Percentiles rank a stretch among this genome's conserved stretches.
These are phyloP conservation scores for Antheraea pernyi DNA, from an alignment of 1,140 invertebrate genomes.

Conservation along the genomic window DNA sequence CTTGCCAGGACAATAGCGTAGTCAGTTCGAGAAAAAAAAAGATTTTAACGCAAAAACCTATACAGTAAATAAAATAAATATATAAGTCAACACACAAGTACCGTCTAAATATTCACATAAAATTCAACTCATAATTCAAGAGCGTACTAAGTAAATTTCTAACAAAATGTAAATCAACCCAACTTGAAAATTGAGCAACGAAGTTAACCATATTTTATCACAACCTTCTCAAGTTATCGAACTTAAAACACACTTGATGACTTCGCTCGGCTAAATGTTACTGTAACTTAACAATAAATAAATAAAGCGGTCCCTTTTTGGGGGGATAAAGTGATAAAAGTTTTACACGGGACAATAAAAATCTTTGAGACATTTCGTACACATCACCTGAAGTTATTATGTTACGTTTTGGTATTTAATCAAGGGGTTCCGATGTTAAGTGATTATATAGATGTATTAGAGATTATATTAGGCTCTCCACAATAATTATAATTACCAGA, in stretches of 20 bases:
- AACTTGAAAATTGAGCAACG: background rate
- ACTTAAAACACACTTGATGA: slow-evolving; percentile 2
- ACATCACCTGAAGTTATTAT: background rate
- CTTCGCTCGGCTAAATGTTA: background rate
- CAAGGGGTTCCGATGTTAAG: too few species aligned
- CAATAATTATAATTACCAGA: too few species aligned
- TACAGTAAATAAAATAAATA: too few species aligned
- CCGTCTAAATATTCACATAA: too few species aligned
- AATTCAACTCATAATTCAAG: background rate
- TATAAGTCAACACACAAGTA: too few species aligned
- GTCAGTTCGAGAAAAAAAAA: too few species aligned
- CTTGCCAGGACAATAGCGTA: too few species aligned
- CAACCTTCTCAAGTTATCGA: background rate
- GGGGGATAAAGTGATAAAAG: background rate
- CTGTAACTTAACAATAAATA: slow-evolving; percentile 3
- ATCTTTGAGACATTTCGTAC: background rate
- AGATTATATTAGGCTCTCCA: too few species aligned
- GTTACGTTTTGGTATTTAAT: too few species aligned
- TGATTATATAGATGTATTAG: too few species aligned
- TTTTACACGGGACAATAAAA: slow-evolving; percentile 1
- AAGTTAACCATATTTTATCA: background rate
- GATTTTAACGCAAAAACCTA: too few species aligned
- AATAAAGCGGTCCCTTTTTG: background rate
- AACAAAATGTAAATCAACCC: background rate
- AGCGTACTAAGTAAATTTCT: background rate